Evolutionary conservation across 2,797 vertebrate genomes (phyloP), one percentile per base, ranked within the genome.

Genomic region (Syngnathus rostellatus): DNA sequence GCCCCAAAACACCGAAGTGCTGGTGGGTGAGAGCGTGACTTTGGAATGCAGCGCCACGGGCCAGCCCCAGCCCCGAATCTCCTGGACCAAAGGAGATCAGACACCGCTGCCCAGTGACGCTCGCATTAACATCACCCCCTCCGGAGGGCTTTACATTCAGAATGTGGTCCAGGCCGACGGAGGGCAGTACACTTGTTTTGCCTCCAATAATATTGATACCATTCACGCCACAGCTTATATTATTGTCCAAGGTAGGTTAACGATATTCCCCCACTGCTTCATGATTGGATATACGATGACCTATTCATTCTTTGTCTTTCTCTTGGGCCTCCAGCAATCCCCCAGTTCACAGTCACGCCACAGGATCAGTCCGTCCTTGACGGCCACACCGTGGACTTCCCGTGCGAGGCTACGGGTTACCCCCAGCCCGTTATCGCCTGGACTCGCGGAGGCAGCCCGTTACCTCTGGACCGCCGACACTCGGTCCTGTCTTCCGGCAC

Each of bases 1-100:
- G 73, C 97, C 97, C 0, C 96, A 97, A 91, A 98, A 98, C 85
- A 99, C 97, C 0, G 97, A 99, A 87, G 97, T 99, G 60, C 86
- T 99, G 74, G 94, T 98, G 21, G 97, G 97, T 8, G 94, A 99
- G 86, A 96, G 97, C 0, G 93, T 99, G 72, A 99, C 97, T 0
- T 81, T 99, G 81, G 97, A 99, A 81, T 99, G 97, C 84, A 99
- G 97, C 0, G 95, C 97, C 46, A 89, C 94, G 0, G 97, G 97
- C 25, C 97, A 98, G 73, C 97, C 97, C 0, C 93, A 93, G 40
- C 97, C 97, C 0, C 86, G 89, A 0, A 92, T 99, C 65, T 90
- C 94, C 10, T 99, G 97, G 97, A 98, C 95, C 0, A 93, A 90
- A 74, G 95, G 93, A 0, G 97, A 99, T 80, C 91, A 89, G 38